Evolutionary conservation across 2,888 invertebrate species (phyloP), one percentile per base, ranked within the genome.

Genomic region (Leptinotarsa peninsularis): DNA sequence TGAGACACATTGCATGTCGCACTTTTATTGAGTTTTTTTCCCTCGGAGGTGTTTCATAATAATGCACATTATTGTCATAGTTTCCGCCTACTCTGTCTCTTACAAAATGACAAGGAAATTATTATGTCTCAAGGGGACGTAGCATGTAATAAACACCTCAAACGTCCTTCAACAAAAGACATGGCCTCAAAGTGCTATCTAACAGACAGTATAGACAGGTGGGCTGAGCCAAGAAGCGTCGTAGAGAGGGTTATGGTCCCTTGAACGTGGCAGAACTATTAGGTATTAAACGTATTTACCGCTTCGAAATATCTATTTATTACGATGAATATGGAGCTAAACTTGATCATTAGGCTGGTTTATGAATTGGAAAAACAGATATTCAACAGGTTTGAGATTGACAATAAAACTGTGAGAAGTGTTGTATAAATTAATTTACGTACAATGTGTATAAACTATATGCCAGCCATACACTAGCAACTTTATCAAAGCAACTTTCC

Each of bases 101-200:
- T 33, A 18, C 43, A 43, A n/a, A 17, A 18, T 27, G 33, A 63
- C 27, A 63, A 63, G 63, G n/a, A 63, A 63, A 63, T 63, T 33
- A 69, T 69, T 69, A 69, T 56, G 13, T n/a, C 69, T 56, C 15
- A 15, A 69, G 49, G 58, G 69, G 58, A 56, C 69, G 50, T 68
- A 68, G 43, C 33, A 56, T 69, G 49, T 58, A 69, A 69, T 69
- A 69, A 69, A 69, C 69, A 69, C 69, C 69, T 69, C 17, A 18
- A 21, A 69, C 56, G 69, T 43, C 69, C 69, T 69, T 69, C 69
- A n/a, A 63, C 43, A 7, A 27, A 43, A 63, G 63, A 10, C 43
- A 63, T 63, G 63, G 33, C n/a, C 63, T 63, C 17, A 43, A 63
- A 63, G 63, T 63, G 63, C n/a, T 63, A 27, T 63, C 10, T 21